Conservation (phyloP, 2,113 vertebrate genomes). For the Puntigrus tetrazona region DNA sequence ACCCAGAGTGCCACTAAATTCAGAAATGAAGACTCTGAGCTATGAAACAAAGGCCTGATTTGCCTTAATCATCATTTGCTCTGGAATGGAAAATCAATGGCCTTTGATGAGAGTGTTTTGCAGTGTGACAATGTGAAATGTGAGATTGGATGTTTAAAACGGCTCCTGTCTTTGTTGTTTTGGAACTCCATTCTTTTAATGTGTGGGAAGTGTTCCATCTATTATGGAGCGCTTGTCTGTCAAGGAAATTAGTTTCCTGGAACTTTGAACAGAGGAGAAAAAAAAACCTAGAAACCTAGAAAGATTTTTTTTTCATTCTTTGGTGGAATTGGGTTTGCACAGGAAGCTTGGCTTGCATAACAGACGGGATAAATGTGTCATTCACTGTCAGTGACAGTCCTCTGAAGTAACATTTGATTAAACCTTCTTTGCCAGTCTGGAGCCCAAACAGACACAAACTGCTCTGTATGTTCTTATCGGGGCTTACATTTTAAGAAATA, state of each 20-base stretch:
- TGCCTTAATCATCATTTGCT: conserved; percentile 79
- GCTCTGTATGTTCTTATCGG: conserved; percentile 11
- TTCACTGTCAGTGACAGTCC: conserved; percentile 70
- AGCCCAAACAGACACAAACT: conserved; percentile 6
- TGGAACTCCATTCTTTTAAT: conserved; percentile 69
- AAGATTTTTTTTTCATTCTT: conserved; percentile 65
- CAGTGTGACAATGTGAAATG: conserved; percentile 76
- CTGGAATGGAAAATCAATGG: conserved; percentile 81
- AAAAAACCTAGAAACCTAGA: conserved; percentile 69
- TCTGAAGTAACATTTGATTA: conserved; percentile 72
- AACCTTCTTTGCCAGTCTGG: conserved; percentile 68
- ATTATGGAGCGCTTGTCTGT: conserved; percentile 74
- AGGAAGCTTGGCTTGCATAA: conserved; percentile 69
- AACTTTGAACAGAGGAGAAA: conserved; percentile 67
- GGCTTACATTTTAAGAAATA: not conserved
- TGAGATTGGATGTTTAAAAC: conserved; percentile 76
- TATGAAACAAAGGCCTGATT: conserved; percentile 78
- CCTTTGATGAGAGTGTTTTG: conserved; percentile 78
- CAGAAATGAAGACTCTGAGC: conserved; percentile 76
- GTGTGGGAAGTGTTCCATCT: conserved; percentile 70
- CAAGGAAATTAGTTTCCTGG: conserved; percentile 70
- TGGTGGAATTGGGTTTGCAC: conserved; percentile 40
- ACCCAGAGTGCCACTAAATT: conserved; percentile 71
- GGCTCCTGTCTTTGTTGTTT: conserved; percentile 69
- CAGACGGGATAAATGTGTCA: conserved; percentile 75